phyloP scores from a whole-genome alignment of 2,797 vertebrate genomes.

The Psittacula echo region DNA sequence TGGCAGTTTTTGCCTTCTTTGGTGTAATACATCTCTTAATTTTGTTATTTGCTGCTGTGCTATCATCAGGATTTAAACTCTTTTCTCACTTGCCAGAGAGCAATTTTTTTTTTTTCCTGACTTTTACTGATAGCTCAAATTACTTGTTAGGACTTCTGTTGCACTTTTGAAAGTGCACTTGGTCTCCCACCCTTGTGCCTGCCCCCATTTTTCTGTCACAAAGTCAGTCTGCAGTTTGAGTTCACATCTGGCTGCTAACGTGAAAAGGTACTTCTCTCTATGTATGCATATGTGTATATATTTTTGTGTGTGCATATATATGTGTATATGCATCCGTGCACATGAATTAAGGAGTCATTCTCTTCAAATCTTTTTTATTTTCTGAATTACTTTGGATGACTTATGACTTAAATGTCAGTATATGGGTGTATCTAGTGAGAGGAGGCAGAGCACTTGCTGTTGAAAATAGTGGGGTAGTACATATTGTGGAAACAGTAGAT shows the following conservation, averaged over 20 bases:
- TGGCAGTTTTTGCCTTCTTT: neutral
- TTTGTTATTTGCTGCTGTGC: neutral
- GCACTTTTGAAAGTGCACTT: neutral
- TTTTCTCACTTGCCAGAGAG: neutral
- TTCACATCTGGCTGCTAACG: neutral
- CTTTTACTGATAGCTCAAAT: neutral
- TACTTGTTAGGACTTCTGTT: neutral
- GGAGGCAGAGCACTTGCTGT: neutral
- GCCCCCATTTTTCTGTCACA: neutral
- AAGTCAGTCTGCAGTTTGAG: neutral
- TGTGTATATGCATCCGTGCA: too few species aligned
- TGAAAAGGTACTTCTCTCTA: neutral
- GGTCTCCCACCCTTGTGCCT: neutral
- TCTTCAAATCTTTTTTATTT: neutral
- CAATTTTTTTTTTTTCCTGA: neutral
- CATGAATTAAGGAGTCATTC: neutral
- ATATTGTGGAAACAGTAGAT: neutral
- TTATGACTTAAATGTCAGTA: neutral
- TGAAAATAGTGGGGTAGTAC: neutral
- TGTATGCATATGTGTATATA: neutral
- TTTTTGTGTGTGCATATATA: neutral
- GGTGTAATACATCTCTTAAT: neutral
- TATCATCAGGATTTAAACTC: neutral
- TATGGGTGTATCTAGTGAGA: neutral
- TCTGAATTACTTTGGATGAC: neutral